A percentile compares a stretch with the other conserved stretches of the same genome.
These are phyloP conservation scores for Porites cylindrica DNA, from an alignment of 92 coral and sea anemone species.

Conservation along the genomic window DNA sequence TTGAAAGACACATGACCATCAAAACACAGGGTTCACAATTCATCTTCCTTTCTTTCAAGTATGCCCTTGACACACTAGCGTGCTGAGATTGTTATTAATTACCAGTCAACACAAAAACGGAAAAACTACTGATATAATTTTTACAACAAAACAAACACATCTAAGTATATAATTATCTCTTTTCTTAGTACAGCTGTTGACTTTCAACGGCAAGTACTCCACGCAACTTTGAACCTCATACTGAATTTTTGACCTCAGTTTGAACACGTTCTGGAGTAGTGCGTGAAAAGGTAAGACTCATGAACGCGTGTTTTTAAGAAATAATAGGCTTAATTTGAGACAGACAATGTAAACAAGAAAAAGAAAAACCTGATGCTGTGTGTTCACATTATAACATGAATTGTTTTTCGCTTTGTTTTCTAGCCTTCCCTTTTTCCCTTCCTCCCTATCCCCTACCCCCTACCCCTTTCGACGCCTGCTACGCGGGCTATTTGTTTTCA, in stretches of 20 bases:
- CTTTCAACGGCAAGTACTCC: background rate
- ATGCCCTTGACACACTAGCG: background rate
- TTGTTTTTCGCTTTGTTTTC: background rate
- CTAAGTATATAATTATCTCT: background rate
- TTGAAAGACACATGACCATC: background rate
- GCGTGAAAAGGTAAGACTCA: too few species aligned
- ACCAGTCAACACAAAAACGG: background rate
- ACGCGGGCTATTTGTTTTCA: too few species aligned
- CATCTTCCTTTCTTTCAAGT: background rate
- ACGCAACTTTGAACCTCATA: background rate
- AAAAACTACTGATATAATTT: background rate
- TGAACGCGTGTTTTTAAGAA: too few species aligned
- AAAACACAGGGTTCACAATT: background rate
- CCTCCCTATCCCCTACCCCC: too few species aligned
- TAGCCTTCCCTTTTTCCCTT: too few species aligned
- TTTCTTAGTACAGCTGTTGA: background rate
- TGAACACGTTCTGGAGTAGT: too few species aligned
- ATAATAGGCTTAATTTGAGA: background rate
- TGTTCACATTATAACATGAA: background rate
- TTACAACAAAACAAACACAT: background rate
- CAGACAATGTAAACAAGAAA: background rate
- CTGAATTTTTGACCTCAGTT: too few species aligned
- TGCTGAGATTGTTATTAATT: conserved; percentile 18
- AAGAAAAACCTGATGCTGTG: background rate
- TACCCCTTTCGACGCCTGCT: too few species aligned